Evolutionary conservation across 2,797 vertebrate genomes (phyloP), one percentile per base, ranked within the genome.

Genomic region (Alauda arvensis): DNA sequence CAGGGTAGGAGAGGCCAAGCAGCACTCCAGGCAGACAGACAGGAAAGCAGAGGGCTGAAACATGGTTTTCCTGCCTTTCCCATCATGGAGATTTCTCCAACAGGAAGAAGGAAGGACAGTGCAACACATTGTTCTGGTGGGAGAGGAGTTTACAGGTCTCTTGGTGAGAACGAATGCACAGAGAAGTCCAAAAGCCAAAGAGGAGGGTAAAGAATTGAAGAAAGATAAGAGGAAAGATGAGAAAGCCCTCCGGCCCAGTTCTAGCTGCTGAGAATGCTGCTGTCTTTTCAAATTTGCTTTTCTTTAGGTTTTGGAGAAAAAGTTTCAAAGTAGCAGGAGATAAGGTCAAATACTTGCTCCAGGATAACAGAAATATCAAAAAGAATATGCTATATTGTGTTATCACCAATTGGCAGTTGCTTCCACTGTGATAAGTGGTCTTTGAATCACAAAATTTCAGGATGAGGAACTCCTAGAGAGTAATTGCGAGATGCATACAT

Each of bases 351-450:
- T 21, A 20, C 55, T 91, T 75, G 37, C 69, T 80, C n/a, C 62
- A 71, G 69, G 51, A 53, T 59, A 89, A 61, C 31, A 71, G 43
- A 25, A 37, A 34, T 84, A 91, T 57, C 46, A 90, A 83, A 93
- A 91, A 91, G 26, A 43, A 65, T 68, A 45, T 14, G 37, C 40
- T 61, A 21, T 59, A 53, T 68, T 86, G 52, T 77, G 59, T 59
- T 94, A 89, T 52, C 76, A 66, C 65, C 65, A 91, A 80, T 88
- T 91, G 89, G 78, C 51, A 84, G 53, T n/a, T 70, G 33, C 29
- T 88, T 89, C 37, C 61, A 16, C 51, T 75, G n/a, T 75, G 76
- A 63, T 63, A 93, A 89, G 82, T 62, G 9, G 24, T 82, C 75
- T 84, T 77, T 68, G 65, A 82, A 82, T 77, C 49, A 77, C 37